phyloP scores from a whole-genome alignment of 2,113 vertebrate species.

The Lophotis ruficrista region DNA sequence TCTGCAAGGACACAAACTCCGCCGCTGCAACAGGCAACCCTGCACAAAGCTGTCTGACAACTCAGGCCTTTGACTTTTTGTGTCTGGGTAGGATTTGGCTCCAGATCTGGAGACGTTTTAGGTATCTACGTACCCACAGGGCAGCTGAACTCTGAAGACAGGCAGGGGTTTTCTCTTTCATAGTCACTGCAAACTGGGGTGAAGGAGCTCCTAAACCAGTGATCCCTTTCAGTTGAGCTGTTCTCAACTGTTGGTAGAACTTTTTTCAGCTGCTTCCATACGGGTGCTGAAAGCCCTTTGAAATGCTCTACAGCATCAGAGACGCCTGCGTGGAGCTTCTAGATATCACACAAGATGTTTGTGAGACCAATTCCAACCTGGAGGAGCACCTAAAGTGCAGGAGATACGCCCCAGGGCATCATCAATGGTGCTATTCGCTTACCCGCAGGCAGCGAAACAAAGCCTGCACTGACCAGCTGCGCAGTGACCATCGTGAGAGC shows the following conservation, averaged over 20 bases:
- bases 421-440: accelerated
- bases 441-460: accelerated
- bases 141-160: neutral
- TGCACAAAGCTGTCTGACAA: neutral
- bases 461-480: neutral
- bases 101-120: neutral
- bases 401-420: neutral
- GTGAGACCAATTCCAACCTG: neutral
- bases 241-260: neutral
- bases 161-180: neutral
- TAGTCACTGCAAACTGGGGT: neutral
- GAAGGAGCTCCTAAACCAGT: neutral
- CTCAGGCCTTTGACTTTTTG: neutral
- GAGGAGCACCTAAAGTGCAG: neutral
- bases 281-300: neutral
- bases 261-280: neutral
- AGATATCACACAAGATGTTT: neutral
- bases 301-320: neutral
- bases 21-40: neutral
- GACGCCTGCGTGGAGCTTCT: accelerated
- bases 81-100: neutral
- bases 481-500: accelerated
- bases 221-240: neutral
- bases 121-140: accelerated
- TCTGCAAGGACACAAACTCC: neutral